Conservation (phyloP, 2,113 vertebrate genomes). For the Laterallus jamaicensis region DNA sequence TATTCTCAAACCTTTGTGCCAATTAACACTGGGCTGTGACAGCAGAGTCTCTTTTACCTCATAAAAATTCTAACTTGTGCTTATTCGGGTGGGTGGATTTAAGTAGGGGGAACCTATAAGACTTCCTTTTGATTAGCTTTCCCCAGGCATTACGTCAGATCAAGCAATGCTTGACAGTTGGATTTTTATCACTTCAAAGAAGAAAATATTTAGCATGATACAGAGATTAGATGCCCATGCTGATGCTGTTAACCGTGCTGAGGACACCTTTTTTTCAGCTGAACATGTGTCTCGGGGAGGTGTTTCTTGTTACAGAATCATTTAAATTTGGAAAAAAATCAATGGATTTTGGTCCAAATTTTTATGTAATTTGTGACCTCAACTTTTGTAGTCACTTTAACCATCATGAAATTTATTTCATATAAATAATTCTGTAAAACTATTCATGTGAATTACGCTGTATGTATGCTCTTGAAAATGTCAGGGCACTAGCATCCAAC, state of each 20-base stretch:
- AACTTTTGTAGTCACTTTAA: background rate
- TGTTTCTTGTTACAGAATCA: background rate
- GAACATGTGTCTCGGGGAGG: background rate
- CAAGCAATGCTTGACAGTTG: constrained; percentile 15
- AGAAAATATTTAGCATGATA: constrained; percentile 48
- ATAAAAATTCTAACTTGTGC: constrained; percentile 22
- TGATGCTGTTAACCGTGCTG: constrained; percentile 30
- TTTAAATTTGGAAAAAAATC: background rate
- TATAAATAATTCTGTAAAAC: background rate
- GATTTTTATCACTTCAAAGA: constrained; percentile 53
- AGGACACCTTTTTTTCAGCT: background rate
- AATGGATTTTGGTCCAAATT: background rate
- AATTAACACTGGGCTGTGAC: constrained; percentile 50
- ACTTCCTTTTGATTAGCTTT: constrained; percentile 32
- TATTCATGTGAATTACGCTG: background rate
- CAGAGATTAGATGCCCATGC: constrained; percentile 27
- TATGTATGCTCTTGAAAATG: background rate
- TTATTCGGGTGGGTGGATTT: constrained; percentile 56
- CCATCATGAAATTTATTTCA: background rate
- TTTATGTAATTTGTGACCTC: background rate
- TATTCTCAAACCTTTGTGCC: constrained; percentile 40
- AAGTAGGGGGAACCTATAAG: constrained; percentile 3
- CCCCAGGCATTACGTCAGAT: constrained; percentile 18
- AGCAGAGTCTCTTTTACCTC: constrained; percentile 16
- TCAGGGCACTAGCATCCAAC: background rate